Conservation (phyloP, 2,888 invertebrate species). For the Ischnus inquisitorius region DNA sequence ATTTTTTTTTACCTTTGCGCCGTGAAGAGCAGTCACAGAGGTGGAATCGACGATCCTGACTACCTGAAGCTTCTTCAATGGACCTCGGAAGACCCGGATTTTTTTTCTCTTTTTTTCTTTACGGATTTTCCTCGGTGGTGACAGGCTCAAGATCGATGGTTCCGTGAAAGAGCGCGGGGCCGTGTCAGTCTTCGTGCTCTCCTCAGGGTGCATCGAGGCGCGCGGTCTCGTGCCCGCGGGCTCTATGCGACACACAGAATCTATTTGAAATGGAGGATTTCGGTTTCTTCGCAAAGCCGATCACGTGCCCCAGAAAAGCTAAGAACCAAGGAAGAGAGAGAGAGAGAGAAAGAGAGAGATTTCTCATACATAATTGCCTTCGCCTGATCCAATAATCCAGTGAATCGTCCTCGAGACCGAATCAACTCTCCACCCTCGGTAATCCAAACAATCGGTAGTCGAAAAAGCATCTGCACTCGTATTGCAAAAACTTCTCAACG, state of each 20-base stretch:
- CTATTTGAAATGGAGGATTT: neutral
- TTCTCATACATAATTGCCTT: slow-evolving; percentile 56
- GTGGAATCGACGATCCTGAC: slow-evolving; percentile 5
- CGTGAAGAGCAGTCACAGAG: slow-evolving; percentile 20
- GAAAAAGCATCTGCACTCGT: slow-evolving; percentile 58
- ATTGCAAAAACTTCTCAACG: neutral
- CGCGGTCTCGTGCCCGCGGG: slow-evolving; percentile 17
- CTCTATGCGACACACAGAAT: neutral
- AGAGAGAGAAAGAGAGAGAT: too few relatives aligned
- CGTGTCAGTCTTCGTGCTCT: slow-evolving; percentile 15
- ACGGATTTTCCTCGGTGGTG: slow-evolving; percentile 66
- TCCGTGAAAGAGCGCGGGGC: slow-evolving; percentile 39
- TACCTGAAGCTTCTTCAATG: slow-evolving; percentile 54
- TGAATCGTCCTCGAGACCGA: slow-evolving; percentile 44
- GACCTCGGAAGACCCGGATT: slow-evolving; percentile 46
- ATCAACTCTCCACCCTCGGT: slow-evolving; percentile 39
- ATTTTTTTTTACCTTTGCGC: slow-evolving; percentile 37
- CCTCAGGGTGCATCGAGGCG: slow-evolving; percentile 46
- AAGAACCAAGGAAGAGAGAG: too few relatives aligned
- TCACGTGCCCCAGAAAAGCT: slow-evolving; percentile 31
- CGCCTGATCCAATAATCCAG: slow-evolving; percentile 56
- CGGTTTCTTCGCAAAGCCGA: slow-evolving; percentile 1
- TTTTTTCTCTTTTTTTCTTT: slow-evolving; percentile 41
- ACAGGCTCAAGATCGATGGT: slow-evolving; percentile 70
- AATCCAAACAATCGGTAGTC: slow-evolving; percentile 30